Percentiles rank a stretch among this genome's conserved stretches.
These are phyloP conservation scores for Tenualosa thibaudeaui DNA, from an alignment of 2,797 vertebrate genomes.

Conservation along the genomic window DNA sequence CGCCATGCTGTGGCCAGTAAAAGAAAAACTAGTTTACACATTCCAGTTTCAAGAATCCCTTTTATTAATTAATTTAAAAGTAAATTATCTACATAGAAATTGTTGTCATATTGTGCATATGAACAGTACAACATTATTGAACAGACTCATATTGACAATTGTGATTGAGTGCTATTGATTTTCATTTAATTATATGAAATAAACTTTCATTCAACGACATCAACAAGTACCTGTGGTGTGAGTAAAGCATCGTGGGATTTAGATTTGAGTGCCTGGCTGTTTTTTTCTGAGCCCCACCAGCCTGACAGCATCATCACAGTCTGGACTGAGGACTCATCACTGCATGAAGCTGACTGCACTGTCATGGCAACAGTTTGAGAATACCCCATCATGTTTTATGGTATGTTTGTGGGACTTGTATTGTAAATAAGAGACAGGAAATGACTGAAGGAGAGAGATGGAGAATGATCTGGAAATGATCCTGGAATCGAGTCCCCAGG, in stretches of 20 bases:
- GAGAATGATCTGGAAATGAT: too few species aligned
- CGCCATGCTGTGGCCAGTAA: neutral
- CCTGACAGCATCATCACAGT: neutral
- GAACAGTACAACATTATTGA: neutral
- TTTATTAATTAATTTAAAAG: neutral
- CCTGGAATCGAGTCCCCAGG: too few species aligned
- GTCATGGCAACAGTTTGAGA: too few species aligned
- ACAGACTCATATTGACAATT: neutral
- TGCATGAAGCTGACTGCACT: too few species aligned
- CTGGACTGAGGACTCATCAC: too few species aligned
- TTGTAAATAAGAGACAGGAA: too few species aligned
- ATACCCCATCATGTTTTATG: too few species aligned
- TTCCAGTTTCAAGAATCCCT: neutral
- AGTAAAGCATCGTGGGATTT: neutral
- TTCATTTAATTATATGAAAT: neutral
- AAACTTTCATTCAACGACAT: neutral
- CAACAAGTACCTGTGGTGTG: neutral
- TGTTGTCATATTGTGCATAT: neutral
- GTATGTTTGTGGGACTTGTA: too few species aligned
- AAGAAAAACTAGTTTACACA: neutral
- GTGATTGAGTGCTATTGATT: too few species aligned
- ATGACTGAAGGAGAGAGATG: too few species aligned
- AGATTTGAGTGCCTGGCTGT: neutral
- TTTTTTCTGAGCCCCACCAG: neutral
- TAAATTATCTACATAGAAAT: neutral